Conservation (phyloP, 2,888 invertebrate genomes). For the Platycnemis pennipes region DNA sequence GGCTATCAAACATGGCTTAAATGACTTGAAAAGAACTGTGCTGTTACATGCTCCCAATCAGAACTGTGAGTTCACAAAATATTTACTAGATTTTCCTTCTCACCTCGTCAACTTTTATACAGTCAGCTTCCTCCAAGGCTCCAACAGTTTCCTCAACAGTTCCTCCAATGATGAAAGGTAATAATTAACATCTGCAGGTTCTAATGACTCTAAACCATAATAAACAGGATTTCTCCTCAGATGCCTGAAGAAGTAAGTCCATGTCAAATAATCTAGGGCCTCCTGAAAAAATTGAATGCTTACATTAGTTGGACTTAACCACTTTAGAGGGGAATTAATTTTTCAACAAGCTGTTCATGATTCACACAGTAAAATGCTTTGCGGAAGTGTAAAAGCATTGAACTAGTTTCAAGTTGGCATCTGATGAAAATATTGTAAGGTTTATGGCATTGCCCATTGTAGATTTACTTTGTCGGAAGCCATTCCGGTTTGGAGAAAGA, state of each 20-base stretch:
- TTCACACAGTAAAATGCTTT: no score
- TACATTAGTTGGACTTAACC: no score
- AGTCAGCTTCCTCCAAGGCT: conserved; percentile 88
- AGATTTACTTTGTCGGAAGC: no score
- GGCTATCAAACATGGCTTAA: no score
- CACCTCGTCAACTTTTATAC: conserved; percentile 89
- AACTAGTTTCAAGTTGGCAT: no score
- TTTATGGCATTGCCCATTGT: no score
- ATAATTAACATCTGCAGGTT: conserved; percentile 85
- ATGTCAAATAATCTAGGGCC: conserved; percentile 97
- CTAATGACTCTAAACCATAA: conserved; percentile 89
- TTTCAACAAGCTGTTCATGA: no score
- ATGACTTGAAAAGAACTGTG: no score
- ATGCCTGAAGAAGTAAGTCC: conserved; percentile 98
- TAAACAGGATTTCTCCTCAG: conserved; percentile 95
- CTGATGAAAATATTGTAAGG: no score
- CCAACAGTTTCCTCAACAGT: conserved; percentile 90
- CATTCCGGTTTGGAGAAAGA: no score
- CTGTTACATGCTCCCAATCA: conserved; percentile 24
- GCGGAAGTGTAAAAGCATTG: no score
- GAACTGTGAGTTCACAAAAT: background rate
- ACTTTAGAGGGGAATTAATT: no score
- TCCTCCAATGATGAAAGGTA: conserved; percentile 90
- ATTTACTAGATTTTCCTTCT: conserved; percentile 72
- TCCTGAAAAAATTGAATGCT: conserved; percentile 83